Base-by-base conservation (phyloP, 2,113 vertebrate genomes). In the Suricata suricatta region DNA sequence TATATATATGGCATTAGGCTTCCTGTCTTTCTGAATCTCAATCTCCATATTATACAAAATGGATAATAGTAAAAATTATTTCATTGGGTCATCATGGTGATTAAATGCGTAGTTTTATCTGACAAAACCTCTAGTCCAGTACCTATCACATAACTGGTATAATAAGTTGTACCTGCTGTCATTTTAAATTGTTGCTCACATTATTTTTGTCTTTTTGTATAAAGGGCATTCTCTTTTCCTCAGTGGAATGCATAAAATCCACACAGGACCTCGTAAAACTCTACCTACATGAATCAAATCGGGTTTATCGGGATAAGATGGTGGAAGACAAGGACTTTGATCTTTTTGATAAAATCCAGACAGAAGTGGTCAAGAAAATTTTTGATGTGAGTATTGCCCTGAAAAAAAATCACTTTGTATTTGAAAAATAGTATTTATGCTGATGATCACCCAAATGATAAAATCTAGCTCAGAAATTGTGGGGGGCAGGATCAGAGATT, bases 251-350 rank as follows among this genome's bases (percentile, higher is more conserved):
- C 76, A 81, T 99, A 86, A 99, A 99, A 96, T 97, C 98, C 44
- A 98, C 99, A 23, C 93, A 97, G 2, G 99, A 99, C 96, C 98
- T 99, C 31, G 96, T 99, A 96, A 99, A 98, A 89, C 99, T 99
- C 96, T 99, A 99, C 98, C 98, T 99, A 92, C 99, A 99, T 0
- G 99, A 99, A 98, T 99, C 99, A 25, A 99, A 94, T 95, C 98
- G 99, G 0, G 99, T 99, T 97, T 99, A 99, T 98, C 98, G 99
- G 90, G 99, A 99, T 93, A 99, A 99, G 98, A 99, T 99, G 99
- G 98, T 99, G 68, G 99, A 99, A 79, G 98, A 99, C 88, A 98
- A 72, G 23, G 99, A 99, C 97, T 98, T 99, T 14, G 92, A 89
- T 9, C 80, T 97, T 95, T 99, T 99, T 98, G 99, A 99, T 98